Evolutionary conservation across 2,888 invertebrate genomes (phyloP).

Genomic region (Aradus depressus): DNA sequence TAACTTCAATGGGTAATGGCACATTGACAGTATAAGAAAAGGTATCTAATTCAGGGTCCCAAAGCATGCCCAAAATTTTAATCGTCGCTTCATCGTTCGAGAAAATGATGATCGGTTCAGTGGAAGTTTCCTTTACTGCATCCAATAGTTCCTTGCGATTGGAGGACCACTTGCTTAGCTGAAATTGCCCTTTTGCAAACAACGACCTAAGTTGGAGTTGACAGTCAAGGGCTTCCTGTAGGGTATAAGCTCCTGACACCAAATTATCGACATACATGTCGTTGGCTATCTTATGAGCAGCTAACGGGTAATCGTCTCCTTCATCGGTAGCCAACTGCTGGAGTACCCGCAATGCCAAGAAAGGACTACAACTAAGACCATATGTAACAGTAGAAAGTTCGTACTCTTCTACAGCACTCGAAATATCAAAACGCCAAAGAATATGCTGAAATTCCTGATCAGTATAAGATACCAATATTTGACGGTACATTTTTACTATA

Average conservation of each 20-base stretch:
- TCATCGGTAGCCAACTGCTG: slow-evolving; percentile 28
- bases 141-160: slow-evolving; percentile 19
- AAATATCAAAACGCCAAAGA: slow-evolving; percentile 27
- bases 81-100: slow-evolving; percentile 12
- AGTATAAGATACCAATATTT: slow-evolving; percentile 12
- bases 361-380: slow-evolving; percentile 30
- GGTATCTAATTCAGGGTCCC: slow-evolving; percentile 21
- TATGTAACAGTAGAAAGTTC: slow-evolving; percentile 29
- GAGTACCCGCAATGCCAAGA: slow-evolving; percentile 26
- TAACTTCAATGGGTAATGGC: too few relatives aligned
- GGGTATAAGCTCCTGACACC: slow-evolving; percentile 24
- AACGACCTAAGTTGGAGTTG: slow-evolving; percentile 24
- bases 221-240: slow-evolving; percentile 24
- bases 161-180: slow-evolving; percentile 30
- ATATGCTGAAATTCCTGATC: slow-evolving; percentile 29
- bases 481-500: slow-evolving; percentile 25
- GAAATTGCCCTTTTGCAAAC: slow-evolving; percentile 24
- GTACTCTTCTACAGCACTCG: slow-evolving; percentile 23
- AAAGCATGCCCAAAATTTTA: slow-evolving; percentile 26
- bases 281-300: slow-evolving; percentile 19
- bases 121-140: background rate
- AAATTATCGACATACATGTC: slow-evolving; percentile 32
- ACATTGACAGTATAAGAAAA: slow-evolving; percentile 22
- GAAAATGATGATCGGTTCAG: background rate
- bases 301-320: slow-evolving; percentile 22